phyloP scores from a whole-genome alignment of 2,888 invertebrate species.

The Agonum fuliginosum region DNA sequence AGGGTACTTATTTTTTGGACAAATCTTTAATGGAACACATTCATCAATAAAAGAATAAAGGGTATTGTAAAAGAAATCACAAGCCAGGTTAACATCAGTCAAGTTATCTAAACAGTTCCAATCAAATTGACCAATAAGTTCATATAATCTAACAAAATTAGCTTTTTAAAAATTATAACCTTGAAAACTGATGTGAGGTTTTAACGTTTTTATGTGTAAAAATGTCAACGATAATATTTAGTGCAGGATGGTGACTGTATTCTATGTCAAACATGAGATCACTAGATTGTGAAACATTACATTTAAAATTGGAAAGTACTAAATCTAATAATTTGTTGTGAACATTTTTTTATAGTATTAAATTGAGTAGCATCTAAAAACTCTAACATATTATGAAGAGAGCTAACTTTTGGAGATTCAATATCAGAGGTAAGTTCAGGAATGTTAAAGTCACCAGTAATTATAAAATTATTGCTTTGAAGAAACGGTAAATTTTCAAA shows the following conservation, averaged over 20 bases:
- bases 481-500: neutral
- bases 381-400: neutral
- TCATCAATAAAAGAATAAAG: neutral
- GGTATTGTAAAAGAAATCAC: neutral
- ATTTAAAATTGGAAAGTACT: neutral
- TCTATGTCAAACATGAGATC: neutral
- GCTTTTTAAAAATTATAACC: neutral
- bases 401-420: neutral
- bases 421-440: neutral
- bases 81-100: neutral
- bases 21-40: neutral
- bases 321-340: too few species aligned
- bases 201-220: neutral
- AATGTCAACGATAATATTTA: neutral
- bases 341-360: neutral
- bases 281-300: neutral
- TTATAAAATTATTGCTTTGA: neutral
- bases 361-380: neutral
- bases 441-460: neutral
- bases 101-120: neutral
- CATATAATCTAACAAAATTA: neutral
- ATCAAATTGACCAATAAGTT: neutral
- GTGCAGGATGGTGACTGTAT: neutral
- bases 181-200: neutral
- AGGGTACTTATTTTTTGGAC: neutral